Base-by-base conservation (phyloP, 64 coral and sea anemone species). In the Pachyseris speciosa region DNA sequence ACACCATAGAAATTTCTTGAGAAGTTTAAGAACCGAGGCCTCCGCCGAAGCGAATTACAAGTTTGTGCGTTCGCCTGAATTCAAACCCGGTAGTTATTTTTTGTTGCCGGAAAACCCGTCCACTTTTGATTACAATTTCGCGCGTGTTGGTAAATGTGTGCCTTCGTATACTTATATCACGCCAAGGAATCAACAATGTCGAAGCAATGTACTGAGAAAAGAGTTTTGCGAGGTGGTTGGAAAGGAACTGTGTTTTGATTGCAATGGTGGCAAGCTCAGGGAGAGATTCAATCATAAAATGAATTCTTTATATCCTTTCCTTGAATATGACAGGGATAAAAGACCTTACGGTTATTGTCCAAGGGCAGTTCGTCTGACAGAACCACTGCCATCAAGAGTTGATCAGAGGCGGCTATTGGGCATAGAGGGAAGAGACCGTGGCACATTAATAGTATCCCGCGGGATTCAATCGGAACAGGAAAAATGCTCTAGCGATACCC, bases 301-400 rank as follows among this genome's bases (percentile, higher is more conserved):
- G 25, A 66, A 87, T 38, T 58, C 47, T 34, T 42, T 57, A 49
- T 93, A 74, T 88, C 94, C 94, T 0, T 88, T 74, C 24, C 88
- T 93, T 22, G 69, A 85, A 60, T 96, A 92, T 67, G 68, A 88
- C 2, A 41, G 52, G 32, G 87, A 52, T 3, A 92, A 92, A 64
- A 64, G 86, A 61, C 94, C 94, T n/a, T 96, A 96, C 27, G 94
- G 94, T 0, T 96, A 92, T 69, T 96, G 90, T 47, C 94, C 94
- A 2, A 78, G 90, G 36, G 57, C 68, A 31, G 52, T 85, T 32
- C 60, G 94, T 19, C 40, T 96, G 41, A 96, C 94, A 45, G 85
- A 96, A 24, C 94, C 94, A 16, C 37, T 96, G 9, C 77, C 85
- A 63, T 75, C 51, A 30, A 79, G 58, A 80, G 28, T 64, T 17